Evolutionary conservation across 2,888 invertebrate genomes (phyloP).

Genomic region (Sicus ferrugineus): DNA sequence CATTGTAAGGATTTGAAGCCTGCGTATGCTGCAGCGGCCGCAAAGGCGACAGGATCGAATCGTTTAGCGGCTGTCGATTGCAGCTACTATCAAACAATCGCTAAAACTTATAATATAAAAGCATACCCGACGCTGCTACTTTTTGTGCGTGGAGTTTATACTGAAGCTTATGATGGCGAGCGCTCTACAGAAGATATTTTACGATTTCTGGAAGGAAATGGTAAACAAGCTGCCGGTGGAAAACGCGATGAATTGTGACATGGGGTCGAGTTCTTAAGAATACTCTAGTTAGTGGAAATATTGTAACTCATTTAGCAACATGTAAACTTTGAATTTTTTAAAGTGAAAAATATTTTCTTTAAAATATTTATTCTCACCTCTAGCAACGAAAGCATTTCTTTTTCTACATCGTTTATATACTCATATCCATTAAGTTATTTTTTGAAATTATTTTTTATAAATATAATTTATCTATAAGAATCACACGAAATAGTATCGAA

Average conservation of each 20-base stretch:
- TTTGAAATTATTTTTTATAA: background rate
- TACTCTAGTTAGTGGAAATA: background rate
- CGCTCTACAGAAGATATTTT: constrained; percentile 68
- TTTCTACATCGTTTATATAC: background rate
- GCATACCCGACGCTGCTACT: constrained; percentile 76
- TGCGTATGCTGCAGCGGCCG: constrained; percentile 68
- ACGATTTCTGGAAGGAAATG: constrained; percentile 63
- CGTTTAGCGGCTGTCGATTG: constrained; percentile 73
- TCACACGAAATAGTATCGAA: constrained; percentile 7
- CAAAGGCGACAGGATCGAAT: constrained; percentile 43
- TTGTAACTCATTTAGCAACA: background rate
- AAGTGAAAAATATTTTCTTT: background rate
- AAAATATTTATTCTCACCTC: background rate
- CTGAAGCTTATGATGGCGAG: constrained; percentile 69
- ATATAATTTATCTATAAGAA: background rate
- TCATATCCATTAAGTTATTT: background rate
- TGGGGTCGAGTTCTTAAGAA: background rate
- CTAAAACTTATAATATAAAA: constrained; percentile 70
- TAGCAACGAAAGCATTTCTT: constrained; percentile 4
- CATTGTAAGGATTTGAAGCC: constrained; percentile 77
- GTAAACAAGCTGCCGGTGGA: background rate
- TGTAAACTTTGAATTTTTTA: background rate
- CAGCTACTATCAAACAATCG: constrained; percentile 69
- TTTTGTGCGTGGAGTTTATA: constrained; percentile 67
- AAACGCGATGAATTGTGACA: constrained; percentile 23